Evolutionary conservation across 2,888 invertebrate genomes (phyloP).

Genomic region (Bombylius discolor): DNA sequence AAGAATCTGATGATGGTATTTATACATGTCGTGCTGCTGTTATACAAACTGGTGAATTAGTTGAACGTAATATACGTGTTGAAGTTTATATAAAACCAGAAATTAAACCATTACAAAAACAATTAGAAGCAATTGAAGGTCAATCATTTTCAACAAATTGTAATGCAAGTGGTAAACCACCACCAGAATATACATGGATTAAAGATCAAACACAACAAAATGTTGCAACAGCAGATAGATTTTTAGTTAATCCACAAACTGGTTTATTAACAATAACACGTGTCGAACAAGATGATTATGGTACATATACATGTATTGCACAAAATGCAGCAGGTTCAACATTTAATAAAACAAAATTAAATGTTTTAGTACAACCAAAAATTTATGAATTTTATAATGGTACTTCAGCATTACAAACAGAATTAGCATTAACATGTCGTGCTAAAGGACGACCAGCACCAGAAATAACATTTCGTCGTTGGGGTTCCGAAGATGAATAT

Average conservation of each 20-base stretch:
- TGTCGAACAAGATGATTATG: slow-evolving; percentile 64
- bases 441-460: slow-evolving; percentile 73
- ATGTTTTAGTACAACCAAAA: slow-evolving; percentile 64
- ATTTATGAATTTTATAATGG: slow-evolving; percentile 65
- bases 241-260: slow-evolving; percentile 51
- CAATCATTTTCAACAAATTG: slow-evolving; percentile 64
- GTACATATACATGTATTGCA: slow-evolving; percentile 68
- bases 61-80: slow-evolving; percentile 64
- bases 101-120: slow-evolving; percentile 48
- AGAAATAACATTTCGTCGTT: slow-evolving; percentile 63
- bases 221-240: slow-evolving; percentile 50
- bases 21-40: slow-evolving; percentile 83
- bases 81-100: slow-evolving; percentile 66
- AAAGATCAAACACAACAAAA: slow-evolving; percentile 59
- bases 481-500: slow-evolving; percentile 51
- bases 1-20: slow-evolving; percentile 71
- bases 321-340: slow-evolving; percentile 63
- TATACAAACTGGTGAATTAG: slow-evolving; percentile 62
- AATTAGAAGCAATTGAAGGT: slow-evolving; percentile 64
- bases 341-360: slow-evolving; percentile 53
- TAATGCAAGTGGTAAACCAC: slow-evolving; percentile 70
- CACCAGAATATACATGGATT: slow-evolving; percentile 73
- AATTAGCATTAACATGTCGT: slow-evolving; percentile 58
- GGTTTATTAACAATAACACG: slow-evolving; percentile 61
- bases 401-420: slow-evolving; percentile 49